Conservation (phyloP, 23 tunicate genomes). For the Halocynthia roretzi region DNA sequence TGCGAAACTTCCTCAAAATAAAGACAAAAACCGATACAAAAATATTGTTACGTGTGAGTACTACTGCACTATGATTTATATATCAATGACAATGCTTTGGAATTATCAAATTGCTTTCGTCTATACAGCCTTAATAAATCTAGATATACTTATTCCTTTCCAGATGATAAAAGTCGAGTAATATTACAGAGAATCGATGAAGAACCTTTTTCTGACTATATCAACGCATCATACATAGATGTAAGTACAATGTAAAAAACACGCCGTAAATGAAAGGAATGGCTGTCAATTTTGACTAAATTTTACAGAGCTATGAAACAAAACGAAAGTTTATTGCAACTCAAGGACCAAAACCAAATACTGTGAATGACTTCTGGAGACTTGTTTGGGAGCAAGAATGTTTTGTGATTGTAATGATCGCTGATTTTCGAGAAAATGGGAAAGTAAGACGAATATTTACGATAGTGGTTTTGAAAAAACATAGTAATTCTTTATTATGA, state of each 20-base stretch:
- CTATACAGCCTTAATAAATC: neutral
- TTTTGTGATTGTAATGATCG: conserved; percentile 84
- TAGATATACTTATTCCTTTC: neutral
- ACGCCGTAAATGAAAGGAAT: too few species aligned
- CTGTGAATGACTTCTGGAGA: conserved; percentile 87
- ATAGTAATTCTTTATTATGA: too few species aligned
- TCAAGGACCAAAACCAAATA: conserved; percentile 85
- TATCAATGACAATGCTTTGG: too few species aligned
- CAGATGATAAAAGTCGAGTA: conserved; percentile 81
- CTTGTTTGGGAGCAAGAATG: conserved; percentile 88
- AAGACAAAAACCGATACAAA: conserved; percentile 82
- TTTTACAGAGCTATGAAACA: conserved; percentile 43
- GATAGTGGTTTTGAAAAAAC: too few species aligned
- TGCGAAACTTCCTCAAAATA: conserved; percentile 59
- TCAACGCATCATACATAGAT: conserved; percentile 85
- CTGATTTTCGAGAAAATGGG: conserved; percentile 73
- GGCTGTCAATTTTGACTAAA: neutral
- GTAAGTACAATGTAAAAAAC: conserved; percentile 38
- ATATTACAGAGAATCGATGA: conserved; percentile 34
- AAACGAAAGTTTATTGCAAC: conserved; percentile 84
- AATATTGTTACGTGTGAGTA: conserved; percentile 86
- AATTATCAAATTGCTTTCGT: neutral
- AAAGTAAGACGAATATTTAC: conserved; percentile 31
- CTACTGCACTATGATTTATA: too few species aligned
- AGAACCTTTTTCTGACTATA: conserved; percentile 74